Conservation (phyloP, 2,797 vertebrate genomes). For the Pseudomugil tenellus region DNA sequence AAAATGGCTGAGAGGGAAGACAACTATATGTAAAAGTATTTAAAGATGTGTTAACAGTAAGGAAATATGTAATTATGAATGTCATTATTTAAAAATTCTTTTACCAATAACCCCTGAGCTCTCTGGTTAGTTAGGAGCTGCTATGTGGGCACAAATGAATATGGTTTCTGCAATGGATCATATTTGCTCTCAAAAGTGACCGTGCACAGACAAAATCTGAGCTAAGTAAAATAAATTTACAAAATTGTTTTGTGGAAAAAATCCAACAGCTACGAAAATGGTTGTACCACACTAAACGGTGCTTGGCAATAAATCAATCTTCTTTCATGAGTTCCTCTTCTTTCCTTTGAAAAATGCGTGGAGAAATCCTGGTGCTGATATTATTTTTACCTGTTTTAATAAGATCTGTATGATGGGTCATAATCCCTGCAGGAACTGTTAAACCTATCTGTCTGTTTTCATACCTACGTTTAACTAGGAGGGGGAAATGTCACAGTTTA, state of each 20-base stretch:
- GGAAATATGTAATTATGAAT: neutral
- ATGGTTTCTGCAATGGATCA: conserved; percentile 47
- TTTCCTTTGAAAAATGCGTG: conserved; percentile 37
- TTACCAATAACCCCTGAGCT: conserved; percentile 17
- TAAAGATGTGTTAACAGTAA: neutral
- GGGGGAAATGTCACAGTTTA: conserved; percentile 48
- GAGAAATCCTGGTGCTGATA: conserved; percentile 49
- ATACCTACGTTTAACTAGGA: conserved; percentile 51
- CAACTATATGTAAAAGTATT: conserved; percentile 15
- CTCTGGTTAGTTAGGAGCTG: conserved; percentile 26
- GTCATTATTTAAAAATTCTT: conserved; percentile 21
- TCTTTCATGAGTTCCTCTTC: conserved; percentile 49
- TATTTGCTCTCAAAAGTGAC: conserved; percentile 70
- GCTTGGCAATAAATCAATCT: conserved; percentile 59
- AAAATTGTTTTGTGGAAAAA: conserved; percentile 58
- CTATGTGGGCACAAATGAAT: conserved; percentile 36
- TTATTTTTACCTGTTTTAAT: conserved; percentile 69
- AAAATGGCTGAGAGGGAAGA: conserved; percentile 29
- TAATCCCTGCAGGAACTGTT: conserved; percentile 55
- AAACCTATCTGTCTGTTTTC: conserved; percentile 66
- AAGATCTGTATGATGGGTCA: conserved; percentile 53
- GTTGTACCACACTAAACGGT: conserved; percentile 60
- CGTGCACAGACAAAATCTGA: conserved; percentile 60
- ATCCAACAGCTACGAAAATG: conserved; percentile 74
- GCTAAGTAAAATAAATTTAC: conserved; percentile 50